Conservation (phyloP, 1,140 invertebrate species). For the Phymastichus coffea region DNA sequence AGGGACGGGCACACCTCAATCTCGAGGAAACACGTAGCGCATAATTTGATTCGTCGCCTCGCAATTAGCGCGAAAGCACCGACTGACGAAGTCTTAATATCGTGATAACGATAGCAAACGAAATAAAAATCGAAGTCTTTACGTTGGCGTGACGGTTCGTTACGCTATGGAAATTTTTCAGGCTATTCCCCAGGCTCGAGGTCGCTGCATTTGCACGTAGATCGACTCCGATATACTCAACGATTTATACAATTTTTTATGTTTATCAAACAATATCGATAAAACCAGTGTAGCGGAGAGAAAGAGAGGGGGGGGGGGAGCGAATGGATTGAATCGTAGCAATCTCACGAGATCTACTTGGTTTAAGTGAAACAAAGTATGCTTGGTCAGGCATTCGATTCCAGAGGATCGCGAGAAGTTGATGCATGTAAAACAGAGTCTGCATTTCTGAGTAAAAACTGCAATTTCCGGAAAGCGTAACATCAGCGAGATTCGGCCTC, state of each 20-base stretch:
- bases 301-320: too few species aligned
- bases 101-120: conserved; percentile 23
- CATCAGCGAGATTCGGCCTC: too few species aligned
- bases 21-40: neutral
- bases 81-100: conserved; percentile 20
- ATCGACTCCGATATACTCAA: neutral
- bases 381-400: too few species aligned
- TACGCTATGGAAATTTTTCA: conserved; percentile 26
- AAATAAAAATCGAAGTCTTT: too few species aligned
- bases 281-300: too few species aligned
- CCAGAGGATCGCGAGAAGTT: too few species aligned
- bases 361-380: too few species aligned
- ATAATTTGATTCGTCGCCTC: conserved; percentile 7
- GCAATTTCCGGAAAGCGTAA: too few species aligned
- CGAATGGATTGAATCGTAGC: too few species aligned
- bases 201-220: conserved; percentile 11
- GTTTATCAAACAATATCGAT: conserved; percentile 15
- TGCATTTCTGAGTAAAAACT: too few species aligned
- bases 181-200: neutral
- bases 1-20: neutral
- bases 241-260: conserved; percentile 8
- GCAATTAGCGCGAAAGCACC: conserved; percentile 14
- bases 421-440: too few species aligned
- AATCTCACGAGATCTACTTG: too few species aligned
- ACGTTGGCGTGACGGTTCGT: conserved; percentile 10